These are phyloP conservation scores for Batillaria attramentaria DNA, from an alignment of 1,140 invertebrate genomes.

Conservation along the genomic window DNA sequence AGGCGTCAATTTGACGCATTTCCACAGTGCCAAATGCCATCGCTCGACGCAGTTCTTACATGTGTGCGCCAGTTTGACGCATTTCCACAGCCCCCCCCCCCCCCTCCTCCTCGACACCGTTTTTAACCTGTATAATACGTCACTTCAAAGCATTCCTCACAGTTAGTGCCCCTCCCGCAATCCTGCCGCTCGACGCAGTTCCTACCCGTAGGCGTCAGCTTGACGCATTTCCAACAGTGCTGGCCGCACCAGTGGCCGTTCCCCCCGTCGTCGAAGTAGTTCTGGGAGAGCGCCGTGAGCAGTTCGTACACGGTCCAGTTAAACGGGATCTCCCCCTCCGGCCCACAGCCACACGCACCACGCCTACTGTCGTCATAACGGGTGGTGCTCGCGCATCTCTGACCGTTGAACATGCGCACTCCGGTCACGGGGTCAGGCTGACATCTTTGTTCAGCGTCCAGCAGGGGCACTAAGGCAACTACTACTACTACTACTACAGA, in stretches of 20 bases:
- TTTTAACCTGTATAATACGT: no score
- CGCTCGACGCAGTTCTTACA: no score
- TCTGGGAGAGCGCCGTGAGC: conserved; percentile 47
- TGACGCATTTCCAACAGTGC: conserved; percentile 51
- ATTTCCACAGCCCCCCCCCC: not conserved
- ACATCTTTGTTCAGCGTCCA: conserved; percentile 42
- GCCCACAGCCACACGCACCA: conserved; percentile 57
- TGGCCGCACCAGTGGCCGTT: conserved; percentile 46
- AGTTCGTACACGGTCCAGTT: conserved; percentile 18
- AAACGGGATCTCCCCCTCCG: not conserved
- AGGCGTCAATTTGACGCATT: no score
- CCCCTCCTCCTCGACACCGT: no score
- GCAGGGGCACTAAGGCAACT: not conserved
- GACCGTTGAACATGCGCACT: conserved; percentile 45
- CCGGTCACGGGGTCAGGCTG: conserved; percentile 30
- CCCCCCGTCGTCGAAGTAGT: conserved; percentile 41
- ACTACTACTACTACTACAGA: no score
- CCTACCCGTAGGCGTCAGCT: conserved; percentile 53
- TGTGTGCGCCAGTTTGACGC: no score
- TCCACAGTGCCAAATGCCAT: no score
- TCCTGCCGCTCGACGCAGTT: no score
- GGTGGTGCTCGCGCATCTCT: conserved; percentile 53
- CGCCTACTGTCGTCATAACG: conserved; percentile 50
- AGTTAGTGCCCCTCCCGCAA: no score
- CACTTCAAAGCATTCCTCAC: no score